A percentile compares a stretch with the other conserved stretches of the same genome.
These are phyloP conservation scores for Heliconius aoede DNA, from an alignment of 2,888 invertebrate genomes.

Conservation along the genomic window DNA sequence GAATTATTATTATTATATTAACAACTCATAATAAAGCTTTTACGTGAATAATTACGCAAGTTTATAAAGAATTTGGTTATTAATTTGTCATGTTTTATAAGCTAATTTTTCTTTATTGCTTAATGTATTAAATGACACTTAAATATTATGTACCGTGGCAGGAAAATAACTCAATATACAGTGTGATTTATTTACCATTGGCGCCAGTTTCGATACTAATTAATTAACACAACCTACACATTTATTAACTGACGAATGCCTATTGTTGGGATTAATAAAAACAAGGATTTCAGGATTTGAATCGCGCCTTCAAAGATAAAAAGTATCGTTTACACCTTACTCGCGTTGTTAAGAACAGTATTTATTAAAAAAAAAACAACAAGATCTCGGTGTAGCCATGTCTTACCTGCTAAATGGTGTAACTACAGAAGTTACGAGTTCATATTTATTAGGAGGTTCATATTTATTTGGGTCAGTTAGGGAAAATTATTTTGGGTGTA, in stretches of 20 bases:
- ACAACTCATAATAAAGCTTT: conserved; percentile 5
- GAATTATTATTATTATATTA: neutral
- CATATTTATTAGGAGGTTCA: neutral
- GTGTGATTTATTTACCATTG: conserved; percentile 48
- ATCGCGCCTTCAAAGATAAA: conserved; percentile 2
- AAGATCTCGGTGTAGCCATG: neutral
- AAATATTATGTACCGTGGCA: conserved; percentile 25
- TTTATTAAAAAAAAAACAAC: conserved; percentile 11
- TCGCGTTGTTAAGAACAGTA: neutral
- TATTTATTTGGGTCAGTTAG: neutral
- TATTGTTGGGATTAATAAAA: conserved; percentile 42
- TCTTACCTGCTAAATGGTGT: neutral
- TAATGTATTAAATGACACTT: conserved; percentile 18
- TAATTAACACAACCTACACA: conserved; percentile 65
- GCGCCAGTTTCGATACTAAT: conserved; percentile 71
- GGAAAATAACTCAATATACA: conserved; percentile 52
- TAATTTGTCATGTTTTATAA: neutral
- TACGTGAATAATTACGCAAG: neutral
- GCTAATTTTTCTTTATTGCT: conserved; percentile 6
- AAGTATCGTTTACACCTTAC: conserved; percentile 10
- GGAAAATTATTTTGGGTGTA: neutral
- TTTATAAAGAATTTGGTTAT: neutral
- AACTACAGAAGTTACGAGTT: neutral
- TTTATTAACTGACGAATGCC: conserved; percentile 52
- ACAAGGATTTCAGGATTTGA: too few relatives aligned